Conservation (phyloP, 2,113 vertebrate species). For the Anarrhichthys ocellatus region DNA sequence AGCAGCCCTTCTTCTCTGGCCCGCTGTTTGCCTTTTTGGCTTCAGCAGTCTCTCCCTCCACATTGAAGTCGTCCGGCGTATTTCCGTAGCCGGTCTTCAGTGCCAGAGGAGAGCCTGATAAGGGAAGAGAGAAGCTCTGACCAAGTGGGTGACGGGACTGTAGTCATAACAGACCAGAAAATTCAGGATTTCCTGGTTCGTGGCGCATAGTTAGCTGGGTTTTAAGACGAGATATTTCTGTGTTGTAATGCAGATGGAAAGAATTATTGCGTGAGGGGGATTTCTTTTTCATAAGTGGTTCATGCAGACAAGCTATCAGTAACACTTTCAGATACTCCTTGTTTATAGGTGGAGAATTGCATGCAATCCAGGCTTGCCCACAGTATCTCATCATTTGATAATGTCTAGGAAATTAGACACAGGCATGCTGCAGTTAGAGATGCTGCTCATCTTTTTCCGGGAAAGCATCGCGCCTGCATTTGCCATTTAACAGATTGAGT, state of each 20-base stretch:
- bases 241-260: slow-evolving; percentile 21
- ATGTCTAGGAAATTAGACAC: slow-evolving; percentile 21
- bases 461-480: slow-evolving; percentile 46
- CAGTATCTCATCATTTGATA: slow-evolving; percentile 6
- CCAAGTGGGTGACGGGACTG: slow-evolving; percentile 8
- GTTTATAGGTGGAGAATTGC: not conserved
- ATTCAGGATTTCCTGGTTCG: slow-evolving; percentile 18
- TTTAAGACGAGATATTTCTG: slow-evolving; percentile 8
- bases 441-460: slow-evolving; percentile 32
- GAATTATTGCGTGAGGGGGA: not conserved
- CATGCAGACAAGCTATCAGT: slow-evolving; percentile 10
- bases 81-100: not conserved
- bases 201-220: not conserved
- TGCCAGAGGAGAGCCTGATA: slow-evolving; percentile 57
- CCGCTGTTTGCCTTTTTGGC: slow-evolving; percentile 52
- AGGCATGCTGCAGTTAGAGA: slow-evolving; percentile 9
- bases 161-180: slow-evolving; percentile 2
- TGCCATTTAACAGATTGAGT: slow-evolving; percentile 25
- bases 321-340: slow-evolving; percentile 2
- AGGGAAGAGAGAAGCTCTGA: slow-evolving; percentile 46
- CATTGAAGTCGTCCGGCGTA: slow-evolving; percentile 45
- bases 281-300: slow-evolving; percentile 23
- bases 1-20: slow-evolving; percentile 43
- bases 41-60: slow-evolving; percentile 33
- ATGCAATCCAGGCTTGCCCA: not conserved